Conservation (phyloP, 1,140 invertebrate species). For the Achatina immaculata region DNA sequence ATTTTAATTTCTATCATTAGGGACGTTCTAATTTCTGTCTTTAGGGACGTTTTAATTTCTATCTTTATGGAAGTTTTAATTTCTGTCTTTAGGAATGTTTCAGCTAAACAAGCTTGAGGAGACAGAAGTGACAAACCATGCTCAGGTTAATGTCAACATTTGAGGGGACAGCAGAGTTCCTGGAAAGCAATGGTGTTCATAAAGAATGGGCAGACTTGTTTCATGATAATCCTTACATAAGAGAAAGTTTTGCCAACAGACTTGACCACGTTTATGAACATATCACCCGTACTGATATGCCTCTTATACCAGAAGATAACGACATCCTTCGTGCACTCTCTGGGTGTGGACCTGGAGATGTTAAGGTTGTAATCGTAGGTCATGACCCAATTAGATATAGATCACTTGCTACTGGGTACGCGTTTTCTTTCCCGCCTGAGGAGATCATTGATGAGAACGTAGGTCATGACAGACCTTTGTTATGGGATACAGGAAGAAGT, state of each 20-base stretch:
- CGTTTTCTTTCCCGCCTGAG: not conserved
- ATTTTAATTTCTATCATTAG: too few species aligned
- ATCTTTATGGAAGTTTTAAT: too few species aligned
- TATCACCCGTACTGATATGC: too few species aligned
- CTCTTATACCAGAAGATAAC: not conserved
- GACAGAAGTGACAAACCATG: too few species aligned
- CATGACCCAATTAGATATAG: not conserved
- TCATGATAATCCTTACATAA: not conserved
- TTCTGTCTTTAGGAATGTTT: too few species aligned
- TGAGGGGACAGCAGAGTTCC: slow-evolving; percentile 43
- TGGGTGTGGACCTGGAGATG: not conserved
- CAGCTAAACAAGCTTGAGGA: too few species aligned
- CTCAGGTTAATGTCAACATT: slow-evolving; percentile 60
- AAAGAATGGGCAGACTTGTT: not conserved
- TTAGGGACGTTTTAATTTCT: too few species aligned
- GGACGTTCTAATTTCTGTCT: too few species aligned
- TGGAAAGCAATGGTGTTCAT: not conserved
- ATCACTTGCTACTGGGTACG: not conserved
- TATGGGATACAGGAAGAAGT: too few species aligned
- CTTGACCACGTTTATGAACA: too few species aligned
- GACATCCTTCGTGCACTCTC: not conserved
- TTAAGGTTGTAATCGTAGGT: not conserved
- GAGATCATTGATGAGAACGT: not conserved
- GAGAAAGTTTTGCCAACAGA: not conserved
- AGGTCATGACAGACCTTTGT: not conserved